phyloP scores from a whole-genome alignment of 2,113 vertebrate genomes.

The Hippopotamus amphibius region DNA sequence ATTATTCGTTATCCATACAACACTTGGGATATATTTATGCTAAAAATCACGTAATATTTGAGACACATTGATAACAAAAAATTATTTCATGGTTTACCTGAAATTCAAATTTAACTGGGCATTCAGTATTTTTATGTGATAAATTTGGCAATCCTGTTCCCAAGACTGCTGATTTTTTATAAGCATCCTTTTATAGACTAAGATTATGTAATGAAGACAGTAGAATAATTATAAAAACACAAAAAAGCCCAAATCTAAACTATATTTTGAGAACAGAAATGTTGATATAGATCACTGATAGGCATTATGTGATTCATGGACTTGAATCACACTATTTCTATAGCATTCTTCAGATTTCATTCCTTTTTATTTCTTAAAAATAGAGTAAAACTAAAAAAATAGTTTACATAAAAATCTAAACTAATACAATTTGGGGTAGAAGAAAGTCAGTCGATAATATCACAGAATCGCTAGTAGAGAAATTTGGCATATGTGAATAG shows the following conservation, averaged over 20 bases:
- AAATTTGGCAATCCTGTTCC: neutral
- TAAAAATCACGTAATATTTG: neutral
- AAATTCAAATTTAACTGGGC: slow-evolving; percentile 45
- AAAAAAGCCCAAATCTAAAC: slow-evolving; percentile 1
- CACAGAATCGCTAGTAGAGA: neutral
- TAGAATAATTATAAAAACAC: slow-evolving; percentile 18
- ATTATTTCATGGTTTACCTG: neutral
- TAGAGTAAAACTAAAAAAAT: neutral
- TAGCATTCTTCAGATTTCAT: neutral
- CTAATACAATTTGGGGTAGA: neutral
- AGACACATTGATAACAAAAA: neutral
- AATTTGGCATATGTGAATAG: neutral
- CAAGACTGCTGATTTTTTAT: neutral
- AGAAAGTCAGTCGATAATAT: slow-evolving; percentile 39
- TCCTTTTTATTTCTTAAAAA: slow-evolving; percentile 1
- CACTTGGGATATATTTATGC: neutral
- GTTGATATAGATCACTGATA: neutral
- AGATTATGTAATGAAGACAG: neutral
- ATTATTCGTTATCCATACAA: neutral
- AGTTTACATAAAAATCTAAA: slow-evolving; percentile 24
- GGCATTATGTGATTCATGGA: neutral
- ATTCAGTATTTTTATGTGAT: slow-evolving; percentile 31
- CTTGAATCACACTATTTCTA: neutral
- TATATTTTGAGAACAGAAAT: slow-evolving; percentile 30
- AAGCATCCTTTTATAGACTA: neutral